Conservation (phyloP, 2,113 vertebrate genomes). For the Psephotus haematonotus region DNA sequence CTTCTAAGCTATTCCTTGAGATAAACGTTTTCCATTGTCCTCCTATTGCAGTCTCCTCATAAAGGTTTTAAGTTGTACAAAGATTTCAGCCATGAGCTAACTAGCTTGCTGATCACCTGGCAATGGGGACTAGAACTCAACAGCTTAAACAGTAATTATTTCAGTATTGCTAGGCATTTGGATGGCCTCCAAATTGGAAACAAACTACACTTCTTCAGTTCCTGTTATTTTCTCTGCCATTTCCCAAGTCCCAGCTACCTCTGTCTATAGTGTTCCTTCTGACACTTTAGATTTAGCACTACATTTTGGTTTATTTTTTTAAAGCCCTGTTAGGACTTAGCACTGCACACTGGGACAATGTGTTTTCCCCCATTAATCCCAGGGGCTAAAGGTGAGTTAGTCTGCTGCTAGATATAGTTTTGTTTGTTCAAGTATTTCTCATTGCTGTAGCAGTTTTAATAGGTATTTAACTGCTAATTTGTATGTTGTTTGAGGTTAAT, state of each 20-base stretch:
- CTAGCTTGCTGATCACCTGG: neutral
- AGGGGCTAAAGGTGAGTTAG: neutral
- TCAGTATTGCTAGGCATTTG: neutral
- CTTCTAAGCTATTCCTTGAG: neutral
- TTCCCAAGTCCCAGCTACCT: neutral
- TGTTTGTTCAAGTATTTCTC: neutral
- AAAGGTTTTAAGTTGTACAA: neutral
- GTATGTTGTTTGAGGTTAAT: neutral
- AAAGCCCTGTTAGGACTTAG: neutral
- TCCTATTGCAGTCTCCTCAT: neutral
- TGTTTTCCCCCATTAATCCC: neutral
- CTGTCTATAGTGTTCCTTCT: neutral
- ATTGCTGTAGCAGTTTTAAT: neutral
- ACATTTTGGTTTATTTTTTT: neutral
- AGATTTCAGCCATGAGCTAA: neutral
- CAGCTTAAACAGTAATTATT: neutral
- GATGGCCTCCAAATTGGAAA: neutral
- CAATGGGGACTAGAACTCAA: neutral
- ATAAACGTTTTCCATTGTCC: neutral
- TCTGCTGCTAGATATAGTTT: neutral
- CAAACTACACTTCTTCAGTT: neutral
- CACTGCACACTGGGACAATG: neutral
- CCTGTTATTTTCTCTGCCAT: neutral
- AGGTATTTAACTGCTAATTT: neutral
- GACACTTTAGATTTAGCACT: neutral